Evolutionary conservation across 2,888 invertebrate species (phyloP).

Genomic region (Tineola bisselliella): DNA sequence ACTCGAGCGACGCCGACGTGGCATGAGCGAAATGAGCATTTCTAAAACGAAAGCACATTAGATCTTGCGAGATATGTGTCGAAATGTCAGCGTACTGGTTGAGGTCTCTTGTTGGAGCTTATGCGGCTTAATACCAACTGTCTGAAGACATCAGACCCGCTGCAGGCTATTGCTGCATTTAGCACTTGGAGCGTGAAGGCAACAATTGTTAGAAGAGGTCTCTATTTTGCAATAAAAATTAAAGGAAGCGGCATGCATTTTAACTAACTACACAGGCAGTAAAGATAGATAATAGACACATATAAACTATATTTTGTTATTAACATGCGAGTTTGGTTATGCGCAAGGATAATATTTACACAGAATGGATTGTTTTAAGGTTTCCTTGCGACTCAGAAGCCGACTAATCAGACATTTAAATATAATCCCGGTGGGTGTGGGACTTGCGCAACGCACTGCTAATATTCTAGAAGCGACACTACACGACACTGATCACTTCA

Average conservation of each 20-base stretch:
- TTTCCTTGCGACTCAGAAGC: neutral
- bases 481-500: constrained; percentile 62
- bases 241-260: neutral
- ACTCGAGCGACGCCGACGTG: constrained; percentile 26
- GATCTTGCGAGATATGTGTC: constrained; percentile 21
- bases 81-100: neutral
- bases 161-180: neutral
- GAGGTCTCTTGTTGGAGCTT: neutral
- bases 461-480: constrained; percentile 64
- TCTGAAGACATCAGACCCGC: neutral
- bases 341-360: neutral
- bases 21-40: constrained; percentile 23
- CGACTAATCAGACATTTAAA: neutral
- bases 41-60: constrained; percentile 44
- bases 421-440: neutral
- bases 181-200: neutral
- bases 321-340: neutral
- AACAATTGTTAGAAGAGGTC: neutral
- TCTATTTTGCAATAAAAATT: neutral
- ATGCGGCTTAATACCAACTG: neutral
- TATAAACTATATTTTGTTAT: neutral
- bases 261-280: neutral
- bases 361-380: neutral
- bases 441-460: neutral
- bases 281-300: neutral